phyloP scores from a whole-genome alignment of 2,888 invertebrate species.

The Ramazzottius varieornatus region DNA sequence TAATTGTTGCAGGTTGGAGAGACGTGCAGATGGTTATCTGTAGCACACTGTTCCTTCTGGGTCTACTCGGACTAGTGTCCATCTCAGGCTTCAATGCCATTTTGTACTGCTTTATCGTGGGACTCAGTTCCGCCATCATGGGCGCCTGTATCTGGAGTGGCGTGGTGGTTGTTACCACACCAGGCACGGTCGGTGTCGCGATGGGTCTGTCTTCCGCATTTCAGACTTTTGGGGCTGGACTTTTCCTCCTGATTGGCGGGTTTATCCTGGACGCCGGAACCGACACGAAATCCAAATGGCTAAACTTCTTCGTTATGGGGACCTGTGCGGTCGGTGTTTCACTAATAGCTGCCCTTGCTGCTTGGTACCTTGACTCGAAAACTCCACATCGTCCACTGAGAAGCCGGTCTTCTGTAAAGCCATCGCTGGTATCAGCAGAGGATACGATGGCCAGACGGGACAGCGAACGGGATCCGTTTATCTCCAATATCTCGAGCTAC shows the following conservation, averaged over 20 bases:
- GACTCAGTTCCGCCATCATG: neutral
- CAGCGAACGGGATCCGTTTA: no score
- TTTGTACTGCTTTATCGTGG: neutral
- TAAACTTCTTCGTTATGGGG: neutral
- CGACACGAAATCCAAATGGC: neutral
- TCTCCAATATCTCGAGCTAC: no score
- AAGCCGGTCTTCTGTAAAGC: neutral
- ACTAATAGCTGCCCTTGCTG: neutral
- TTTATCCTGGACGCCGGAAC: neutral
- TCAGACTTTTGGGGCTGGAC: neutral
- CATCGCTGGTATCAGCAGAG: no score
- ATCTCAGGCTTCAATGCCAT: neutral
- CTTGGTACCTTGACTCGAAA: neutral
- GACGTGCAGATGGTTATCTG: neutral
- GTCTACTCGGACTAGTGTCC: neutral
- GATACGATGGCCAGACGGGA: no score
- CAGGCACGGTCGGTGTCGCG: neutral
- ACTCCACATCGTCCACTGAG: neutral
- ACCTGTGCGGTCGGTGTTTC: neutral
- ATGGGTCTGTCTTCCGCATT: neutral
- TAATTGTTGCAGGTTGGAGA: neutral
- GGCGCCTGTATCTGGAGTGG: neutral
- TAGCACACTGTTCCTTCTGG: neutral
- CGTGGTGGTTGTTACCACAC: neutral
- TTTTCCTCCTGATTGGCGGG: neutral